A percentile compares a stretch with the other conserved stretches of the same genome.
Evolutionary conservation across 2,113 vertebrate genomes (phyloP).

Genomic region (Cynocephalus volans): DNA sequence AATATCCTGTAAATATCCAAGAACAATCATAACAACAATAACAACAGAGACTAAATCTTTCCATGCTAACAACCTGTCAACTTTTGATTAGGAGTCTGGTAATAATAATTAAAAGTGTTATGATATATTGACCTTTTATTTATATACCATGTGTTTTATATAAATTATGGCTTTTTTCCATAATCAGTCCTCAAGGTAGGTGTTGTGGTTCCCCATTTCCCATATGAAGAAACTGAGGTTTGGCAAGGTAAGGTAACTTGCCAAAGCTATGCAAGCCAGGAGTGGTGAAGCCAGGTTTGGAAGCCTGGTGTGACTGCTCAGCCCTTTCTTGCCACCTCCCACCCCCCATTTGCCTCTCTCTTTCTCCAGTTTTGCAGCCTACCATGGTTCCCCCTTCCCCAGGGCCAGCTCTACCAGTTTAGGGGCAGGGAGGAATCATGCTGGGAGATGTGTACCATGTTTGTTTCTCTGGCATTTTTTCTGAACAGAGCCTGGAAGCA

Average conservation of each 20-base stretch:
- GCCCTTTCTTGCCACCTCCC: neutral
- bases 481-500: neutral
- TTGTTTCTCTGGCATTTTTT: neutral
- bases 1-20: neutral
- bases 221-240: neutral
- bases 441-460: neutral
- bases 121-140: conserved; percentile 34
- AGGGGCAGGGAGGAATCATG: neutral
- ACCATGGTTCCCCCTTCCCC: neutral
- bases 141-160: neutral
- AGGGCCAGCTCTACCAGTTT: neutral
- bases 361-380: neutral
- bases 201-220: neutral
- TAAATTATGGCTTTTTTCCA: conserved; percentile 1
- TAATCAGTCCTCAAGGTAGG: neutral
- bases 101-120: neutral
- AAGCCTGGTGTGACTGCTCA: neutral
- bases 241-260: neutral
- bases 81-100: neutral
- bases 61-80: neutral
- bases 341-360: neutral
- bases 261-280: neutral
- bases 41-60: neutral
- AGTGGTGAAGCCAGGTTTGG: neutral
- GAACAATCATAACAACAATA: neutral